Percentiles rank a stretch among this genome's conserved stretches.
Evolutionary conservation across 2,888 invertebrate species (phyloP).

Genomic region (Lycocerus yunnanus): DNA sequence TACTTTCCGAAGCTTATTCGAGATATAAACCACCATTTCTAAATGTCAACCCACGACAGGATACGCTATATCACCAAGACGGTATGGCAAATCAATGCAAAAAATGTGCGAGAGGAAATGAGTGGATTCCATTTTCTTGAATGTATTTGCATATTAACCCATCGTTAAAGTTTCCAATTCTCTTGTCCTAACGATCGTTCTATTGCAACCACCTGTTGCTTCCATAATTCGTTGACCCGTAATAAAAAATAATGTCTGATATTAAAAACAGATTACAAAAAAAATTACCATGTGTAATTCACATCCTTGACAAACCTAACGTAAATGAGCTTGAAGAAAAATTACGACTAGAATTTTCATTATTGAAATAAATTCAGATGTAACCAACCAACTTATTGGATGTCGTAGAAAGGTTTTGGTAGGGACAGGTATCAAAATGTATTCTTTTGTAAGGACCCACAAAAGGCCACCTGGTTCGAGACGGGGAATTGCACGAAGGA

Average conservation of each 20-base stretch:
- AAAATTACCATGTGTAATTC: background rate
- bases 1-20: slow-evolving; percentile 9
- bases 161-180: background rate
- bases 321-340: background rate
- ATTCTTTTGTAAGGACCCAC: slow-evolving; percentile 23
- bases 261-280: background rate
- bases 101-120: background rate
- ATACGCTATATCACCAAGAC: background rate
- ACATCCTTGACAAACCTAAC: background rate
- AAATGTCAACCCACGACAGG: background rate
- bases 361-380: background rate
- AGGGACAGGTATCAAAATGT: slow-evolving; percentile 22
- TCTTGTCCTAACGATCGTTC: background rate
- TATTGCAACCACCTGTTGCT: background rate
- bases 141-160: background rate
- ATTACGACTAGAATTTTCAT: background rate
- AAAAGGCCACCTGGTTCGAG: slow-evolving; percentile 22
- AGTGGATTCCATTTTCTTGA: background rate
- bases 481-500: background rate
- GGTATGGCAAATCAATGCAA: background rate
- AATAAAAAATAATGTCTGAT: background rate
- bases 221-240: background rate
- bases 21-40: background rate
- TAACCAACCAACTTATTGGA: too few species aligned
- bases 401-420: background rate